Evolutionary conservation across 2,888 invertebrate genomes (phyloP), one percentile per base, ranked within the genome.

Genomic region (Morpho deidamia): DNA sequence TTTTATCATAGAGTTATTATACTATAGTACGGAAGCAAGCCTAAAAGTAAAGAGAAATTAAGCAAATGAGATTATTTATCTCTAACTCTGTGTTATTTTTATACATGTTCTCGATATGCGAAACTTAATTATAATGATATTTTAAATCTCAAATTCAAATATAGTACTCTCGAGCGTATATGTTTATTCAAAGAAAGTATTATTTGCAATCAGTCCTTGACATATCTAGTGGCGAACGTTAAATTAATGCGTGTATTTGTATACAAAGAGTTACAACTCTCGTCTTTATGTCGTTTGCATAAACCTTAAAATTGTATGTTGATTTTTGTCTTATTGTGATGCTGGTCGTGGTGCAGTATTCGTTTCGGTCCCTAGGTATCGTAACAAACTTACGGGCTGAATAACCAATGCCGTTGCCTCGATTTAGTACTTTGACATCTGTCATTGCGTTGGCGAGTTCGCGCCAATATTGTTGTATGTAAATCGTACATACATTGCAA

Each of bases 141-240:
- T 23, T 23, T 23, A 5, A 23, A 23, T 23, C 23, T 23, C 3
- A 3, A 23, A 23, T 5, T 37, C 10, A 37, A 37, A 8, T 39
- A 11, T 3, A 39, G 39, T 39, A 39, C n/a, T 39, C 11, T 39
- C 10, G 10, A n/a, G 7, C 10, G 11, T 63, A 69, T 69, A 69
- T 66, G 69, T 69, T 42, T 52, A 75, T 69, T 67, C 72, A 74
- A 82, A 79, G 78, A 80, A 82, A 79, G 78, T 74, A 69, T 72
- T 55, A 53, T 78, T 79, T 78, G 72, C 77, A 72, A 76, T 76
- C 69, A 67, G 80, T 82, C 85, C 85, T 85, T 86, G 85, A 85
- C 82, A 81, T 72, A 83, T 78, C 81, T 83, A 74, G 79, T 77
- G 74, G 80, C 71, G 70, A 66, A 69, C 65, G 64, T 67, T 78